These are phyloP conservation scores for Gobius niger DNA, from an alignment of 2,113 vertebrate species.

Conservation along the genomic window DNA sequence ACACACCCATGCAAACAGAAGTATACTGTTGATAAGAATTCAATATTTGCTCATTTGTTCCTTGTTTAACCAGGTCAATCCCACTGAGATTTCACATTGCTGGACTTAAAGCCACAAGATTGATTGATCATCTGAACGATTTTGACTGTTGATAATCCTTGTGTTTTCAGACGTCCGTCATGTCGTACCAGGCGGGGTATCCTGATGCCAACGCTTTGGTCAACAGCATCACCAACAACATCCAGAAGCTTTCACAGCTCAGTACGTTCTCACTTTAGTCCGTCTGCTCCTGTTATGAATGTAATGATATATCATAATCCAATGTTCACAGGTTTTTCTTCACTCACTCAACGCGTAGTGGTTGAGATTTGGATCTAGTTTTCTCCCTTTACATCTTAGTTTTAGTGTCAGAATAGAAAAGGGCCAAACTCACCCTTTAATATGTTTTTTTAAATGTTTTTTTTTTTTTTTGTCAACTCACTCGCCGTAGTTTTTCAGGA, in stretches of 20 bases:
- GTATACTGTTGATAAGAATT: not conserved
- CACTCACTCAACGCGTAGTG: no score
- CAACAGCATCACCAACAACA: slow-evolving; percentile 73
- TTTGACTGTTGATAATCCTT: not conserved
- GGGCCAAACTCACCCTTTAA: no score
- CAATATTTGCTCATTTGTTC: not conserved
- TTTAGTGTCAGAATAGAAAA: no score
- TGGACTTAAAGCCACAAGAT: no score
- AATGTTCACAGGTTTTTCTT: not conserved
- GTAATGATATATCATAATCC: not conserved
- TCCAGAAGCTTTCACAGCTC: slow-evolving; percentile 76
- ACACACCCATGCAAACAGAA: not conserved
- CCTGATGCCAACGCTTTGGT: slow-evolving; percentile 67
- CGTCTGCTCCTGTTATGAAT: not conserved
- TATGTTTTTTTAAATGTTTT: no score
- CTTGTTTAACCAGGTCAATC: no score
- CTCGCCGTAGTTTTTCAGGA: no score
- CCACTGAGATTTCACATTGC: not conserved
- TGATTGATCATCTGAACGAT: not conserved
- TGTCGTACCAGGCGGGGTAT: slow-evolving; percentile 73
- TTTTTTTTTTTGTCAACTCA: no score
- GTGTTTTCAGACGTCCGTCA: slow-evolving; percentile 59
- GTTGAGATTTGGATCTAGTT: no score
- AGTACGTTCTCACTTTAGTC: slow-evolving; percentile 56
- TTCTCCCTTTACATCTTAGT: no score